Evolutionary conservation across 2,888 invertebrate genomes (phyloP), one percentile per base, ranked within the genome.

Genomic region (Trichopria drosophilae): DNA sequence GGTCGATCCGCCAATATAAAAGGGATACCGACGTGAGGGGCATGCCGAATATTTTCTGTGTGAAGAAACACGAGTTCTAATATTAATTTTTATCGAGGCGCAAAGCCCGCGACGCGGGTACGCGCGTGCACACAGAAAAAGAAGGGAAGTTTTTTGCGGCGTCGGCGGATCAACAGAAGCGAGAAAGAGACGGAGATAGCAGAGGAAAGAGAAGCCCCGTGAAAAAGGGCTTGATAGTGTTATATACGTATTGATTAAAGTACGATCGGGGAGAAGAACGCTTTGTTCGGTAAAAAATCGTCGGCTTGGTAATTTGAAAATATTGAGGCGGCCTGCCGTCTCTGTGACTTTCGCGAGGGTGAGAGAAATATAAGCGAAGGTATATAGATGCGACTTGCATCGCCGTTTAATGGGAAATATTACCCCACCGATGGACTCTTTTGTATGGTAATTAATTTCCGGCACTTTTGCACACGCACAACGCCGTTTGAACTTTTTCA

Each of bases 21-120:
- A 24, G 10, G 10, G 9, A 32, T 9, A 32, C 10, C 7, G 2
- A 42, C 53, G 50, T 59, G 59, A 60, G 64, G 64, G 56, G 61
- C 62, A 58, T 62, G 53, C 53, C 53, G 64, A 69, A 71, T 65
- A 69, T 67, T 72, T 70, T 71, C 71, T 66, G 69, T 67, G 63
- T 62, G 69, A 72, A 69, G 67, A 67, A 72, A 67, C 71, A 69
- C 66, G 67, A 60, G 63, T 68, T 62, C 69, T 69, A 66, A 72
- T 72, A 72, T 73, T 72, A 71, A 73, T 69, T 71, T 72, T 73
- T 70, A 68, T 71, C 65, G 66, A 62, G 63, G 62, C 62, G 61
- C 58, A 66, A 66, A 66, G 65, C 64, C 60, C 57, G 58, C 54
- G 55, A 42, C 41, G 51, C 58, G 58, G 64, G 65, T 62, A 61